These are phyloP conservation scores for Hydrotaea cyrtoneurina DNA, from an alignment of 2,888 invertebrate genomes.

Conservation along the genomic window DNA sequence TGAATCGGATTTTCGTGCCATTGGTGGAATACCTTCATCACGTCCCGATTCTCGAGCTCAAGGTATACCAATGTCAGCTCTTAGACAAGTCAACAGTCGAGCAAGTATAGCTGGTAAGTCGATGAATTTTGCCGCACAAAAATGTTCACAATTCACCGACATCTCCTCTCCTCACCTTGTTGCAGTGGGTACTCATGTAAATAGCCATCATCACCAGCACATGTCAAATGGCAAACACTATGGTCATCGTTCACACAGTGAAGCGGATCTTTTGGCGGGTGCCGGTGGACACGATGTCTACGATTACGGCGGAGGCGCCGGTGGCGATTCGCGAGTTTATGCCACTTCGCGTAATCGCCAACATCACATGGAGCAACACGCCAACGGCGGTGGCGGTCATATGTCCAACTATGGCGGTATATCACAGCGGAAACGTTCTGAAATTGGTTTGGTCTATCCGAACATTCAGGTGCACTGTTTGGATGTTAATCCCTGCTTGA, in stretches of 20 bases:
- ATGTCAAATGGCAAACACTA: conserved; percentile 79
- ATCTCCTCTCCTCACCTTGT: background rate
- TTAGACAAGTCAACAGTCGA: conserved; percentile 87
- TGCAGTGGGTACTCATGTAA: conserved; percentile 77
- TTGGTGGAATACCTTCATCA: conserved; percentile 78
- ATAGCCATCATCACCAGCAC: conserved; percentile 73
- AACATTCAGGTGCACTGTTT: conserved; percentile 83
- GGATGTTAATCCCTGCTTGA: conserved; percentile 90
- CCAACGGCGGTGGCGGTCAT: conserved; percentile 64
- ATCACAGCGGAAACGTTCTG: conserved; percentile 77
- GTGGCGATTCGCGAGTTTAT: conserved; percentile 79
- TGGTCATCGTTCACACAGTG: conserved; percentile 88
- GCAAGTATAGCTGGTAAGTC: conserved; percentile 81
- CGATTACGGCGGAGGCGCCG: conserved; percentile 68
- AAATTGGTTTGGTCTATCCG: conserved; percentile 79
- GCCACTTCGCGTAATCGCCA: conserved; percentile 73
- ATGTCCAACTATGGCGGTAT: conserved; percentile 69
- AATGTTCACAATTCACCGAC: background rate
- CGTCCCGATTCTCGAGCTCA: conserved; percentile 80
- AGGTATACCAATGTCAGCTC: conserved; percentile 84
- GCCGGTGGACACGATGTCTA: conserved; percentile 76
- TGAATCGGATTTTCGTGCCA: conserved; percentile 90
- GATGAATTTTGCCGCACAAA: background rate
- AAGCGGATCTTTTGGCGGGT: conserved; percentile 89
- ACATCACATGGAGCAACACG: conserved; percentile 71